Evolutionary conservation across 30 jellyfish, hydroid and myxozoan species (phyloP).

Genomic region (Mastigias papua): DNA sequence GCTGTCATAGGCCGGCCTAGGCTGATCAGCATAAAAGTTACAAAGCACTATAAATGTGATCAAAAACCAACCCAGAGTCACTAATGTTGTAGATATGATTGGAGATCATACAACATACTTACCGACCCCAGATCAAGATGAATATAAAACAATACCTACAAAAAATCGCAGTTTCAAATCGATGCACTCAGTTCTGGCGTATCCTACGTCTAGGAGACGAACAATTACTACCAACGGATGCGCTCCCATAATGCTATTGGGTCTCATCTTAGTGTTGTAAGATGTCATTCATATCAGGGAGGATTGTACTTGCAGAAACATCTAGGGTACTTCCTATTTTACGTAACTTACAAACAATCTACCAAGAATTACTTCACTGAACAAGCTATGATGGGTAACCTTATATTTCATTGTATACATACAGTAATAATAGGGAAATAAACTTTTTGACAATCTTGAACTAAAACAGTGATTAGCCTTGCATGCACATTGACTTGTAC

Average conservation of each 20-base stretch:
- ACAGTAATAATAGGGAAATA: too few relatives aligned
- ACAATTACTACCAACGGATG: constrained; percentile 62
- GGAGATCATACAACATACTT: not conserved
- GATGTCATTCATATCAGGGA: not conserved
- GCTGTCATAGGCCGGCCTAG: not conserved
- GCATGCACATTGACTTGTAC: too few relatives aligned
- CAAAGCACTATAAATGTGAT: not conserved
- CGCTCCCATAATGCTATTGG: constrained; percentile 62
- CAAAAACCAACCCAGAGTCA: not conserved
- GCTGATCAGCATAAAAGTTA: not conserved
- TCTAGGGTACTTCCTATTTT: too few relatives aligned
- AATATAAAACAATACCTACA: not conserved
- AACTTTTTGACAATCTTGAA: too few relatives aligned
- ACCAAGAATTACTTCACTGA: too few relatives aligned
- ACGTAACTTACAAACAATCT: too few relatives aligned
- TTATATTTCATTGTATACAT: too few relatives aligned
- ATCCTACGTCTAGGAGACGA: constrained; percentile 3
- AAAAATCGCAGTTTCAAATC: constrained; percentile 2
- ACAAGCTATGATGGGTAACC: too few relatives aligned
- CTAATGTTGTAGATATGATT: too few relatives aligned
- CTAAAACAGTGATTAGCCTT: too few relatives aligned
- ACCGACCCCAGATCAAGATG: not conserved
- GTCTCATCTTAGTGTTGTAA: not conserved
- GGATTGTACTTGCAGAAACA: not conserved
- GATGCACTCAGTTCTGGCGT: not conserved